Conservation (phyloP, 92 coral and sea anemone genomes). For the Porites cylindrica region DNA sequence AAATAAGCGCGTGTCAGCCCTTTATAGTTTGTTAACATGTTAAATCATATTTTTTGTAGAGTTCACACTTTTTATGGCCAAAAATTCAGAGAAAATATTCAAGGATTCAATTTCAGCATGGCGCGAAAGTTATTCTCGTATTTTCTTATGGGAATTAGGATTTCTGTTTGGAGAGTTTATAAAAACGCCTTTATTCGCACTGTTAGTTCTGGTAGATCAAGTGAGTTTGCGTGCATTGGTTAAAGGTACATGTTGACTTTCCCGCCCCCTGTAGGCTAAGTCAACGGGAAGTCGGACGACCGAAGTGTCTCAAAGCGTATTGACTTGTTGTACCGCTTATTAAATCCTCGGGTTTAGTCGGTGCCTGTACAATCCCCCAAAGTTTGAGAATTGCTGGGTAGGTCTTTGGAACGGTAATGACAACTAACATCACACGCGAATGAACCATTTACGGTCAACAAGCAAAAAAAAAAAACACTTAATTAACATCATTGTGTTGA, state of each 20-base stretch:
- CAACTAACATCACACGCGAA: constrained; percentile 2
- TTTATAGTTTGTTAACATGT: neutral
- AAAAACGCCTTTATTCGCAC: neutral
- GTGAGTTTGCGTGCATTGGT: constrained; percentile 38
- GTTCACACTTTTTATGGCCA: neutral
- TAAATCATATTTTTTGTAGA: neutral
- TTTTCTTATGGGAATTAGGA: neutral
- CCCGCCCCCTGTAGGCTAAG: constrained; percentile 50
- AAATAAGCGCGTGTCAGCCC: constrained; percentile 23
- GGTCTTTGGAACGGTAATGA: neutral
- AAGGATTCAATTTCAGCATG: neutral
- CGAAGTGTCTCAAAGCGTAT: constrained; percentile 28
- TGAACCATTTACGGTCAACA: neutral
- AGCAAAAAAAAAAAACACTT: constrained; percentile 32
- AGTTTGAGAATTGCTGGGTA: neutral
- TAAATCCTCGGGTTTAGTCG: constrained; percentile 27
- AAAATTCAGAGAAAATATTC: neutral
- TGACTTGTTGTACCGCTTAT: constrained; percentile 19
- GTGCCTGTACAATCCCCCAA: constrained; percentile 16
- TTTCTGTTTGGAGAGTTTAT: constrained; percentile 19
- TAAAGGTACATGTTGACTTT: constrained; percentile 34
- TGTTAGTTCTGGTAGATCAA: constrained; percentile 37
- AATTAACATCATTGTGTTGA: constrained; percentile 45
- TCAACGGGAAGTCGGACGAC: constrained; percentile 36
- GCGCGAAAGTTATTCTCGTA: neutral